A percentile compares a stretch with the other conserved stretches of the same genome.
Evolutionary conservation across 2,113 vertebrate species (phyloP).

Genomic region (Octodon degus): DNA sequence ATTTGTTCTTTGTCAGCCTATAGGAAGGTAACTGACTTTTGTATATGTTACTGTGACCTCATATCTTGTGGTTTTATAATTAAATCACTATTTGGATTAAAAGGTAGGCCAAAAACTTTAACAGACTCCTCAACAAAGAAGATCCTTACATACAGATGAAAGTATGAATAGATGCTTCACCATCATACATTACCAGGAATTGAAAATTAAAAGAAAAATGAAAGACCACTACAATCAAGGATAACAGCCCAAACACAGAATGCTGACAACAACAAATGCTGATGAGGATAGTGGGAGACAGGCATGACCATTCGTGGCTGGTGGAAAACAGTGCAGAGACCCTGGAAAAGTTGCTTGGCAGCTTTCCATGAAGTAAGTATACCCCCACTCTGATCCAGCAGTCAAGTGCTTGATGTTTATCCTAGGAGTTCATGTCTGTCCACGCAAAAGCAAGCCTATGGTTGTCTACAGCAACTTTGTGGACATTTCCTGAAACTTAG

Average conservation of each 20-base stretch:
- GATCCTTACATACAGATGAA: background rate
- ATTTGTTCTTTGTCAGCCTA: background rate
- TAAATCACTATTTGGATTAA: background rate
- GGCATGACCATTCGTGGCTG: background rate
- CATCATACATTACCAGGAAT: background rate
- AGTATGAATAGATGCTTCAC: background rate
- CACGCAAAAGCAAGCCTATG: background rate
- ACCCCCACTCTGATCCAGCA: background rate
- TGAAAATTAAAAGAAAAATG: background rate
- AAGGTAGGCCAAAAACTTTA: background rate
- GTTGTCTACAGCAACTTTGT: background rate
- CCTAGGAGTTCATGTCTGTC: background rate
- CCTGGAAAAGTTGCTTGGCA: background rate
- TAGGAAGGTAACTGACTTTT: background rate
- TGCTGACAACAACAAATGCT: background rate
- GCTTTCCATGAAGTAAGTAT: background rate
- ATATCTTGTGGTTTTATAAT: background rate
- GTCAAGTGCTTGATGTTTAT: background rate
- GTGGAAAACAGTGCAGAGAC: background rate
- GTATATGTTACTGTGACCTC: background rate
- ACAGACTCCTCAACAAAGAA: background rate
- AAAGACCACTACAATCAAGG: background rate
- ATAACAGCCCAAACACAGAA: background rate
- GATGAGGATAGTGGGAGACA: background rate
- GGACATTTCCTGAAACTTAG: background rate